These are phyloP conservation scores for Oreochromis aureus DNA, from an alignment of 2,113 vertebrate species.

Conservation along the genomic window DNA sequence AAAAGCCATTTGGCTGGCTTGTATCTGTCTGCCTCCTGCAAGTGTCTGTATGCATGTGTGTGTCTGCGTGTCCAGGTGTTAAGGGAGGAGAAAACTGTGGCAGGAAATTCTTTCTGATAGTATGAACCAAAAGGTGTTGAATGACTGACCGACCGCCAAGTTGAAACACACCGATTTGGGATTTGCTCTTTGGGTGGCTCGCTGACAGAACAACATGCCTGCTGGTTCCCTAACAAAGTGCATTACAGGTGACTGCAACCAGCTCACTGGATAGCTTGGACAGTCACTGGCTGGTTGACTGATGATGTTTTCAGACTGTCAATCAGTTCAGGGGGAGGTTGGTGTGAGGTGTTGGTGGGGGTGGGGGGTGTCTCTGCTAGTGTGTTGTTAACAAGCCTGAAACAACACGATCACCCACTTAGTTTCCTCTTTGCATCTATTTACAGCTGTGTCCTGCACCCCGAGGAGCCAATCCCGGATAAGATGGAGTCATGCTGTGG, in stretches of 20 bases:
- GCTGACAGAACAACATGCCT: not conserved
- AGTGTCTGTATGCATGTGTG: not conserved
- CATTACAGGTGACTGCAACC: not conserved
- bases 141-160: slow-evolving; percentile 5
- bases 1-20: slow-evolving; percentile 52
- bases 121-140: slow-evolving; percentile 51
- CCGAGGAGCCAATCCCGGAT: not conserved
- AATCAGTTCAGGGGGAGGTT: not conserved
- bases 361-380: not conserved
- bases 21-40: not conserved
- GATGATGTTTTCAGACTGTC: slow-evolving; percentile 41
- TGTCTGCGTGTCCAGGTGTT: slow-evolving; percentile 39
- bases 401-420: slow-evolving; percentile 71
- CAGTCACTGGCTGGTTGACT: not conserved
- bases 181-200: slow-evolving; percentile 26
- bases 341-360: not conserved
- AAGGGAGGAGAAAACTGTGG: slow-evolving; percentile 26
- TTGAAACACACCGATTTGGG: not conserved
- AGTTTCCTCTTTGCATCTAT: slow-evolving; percentile 37
- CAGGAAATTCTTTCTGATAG: slow-evolving; percentile 53
- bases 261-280: not conserved
- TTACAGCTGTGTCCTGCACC: not conserved
- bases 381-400: slow-evolving; percentile 62
- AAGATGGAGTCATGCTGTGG: not conserved
- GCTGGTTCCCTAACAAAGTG: not conserved